phyloP scores from a whole-genome alignment of 2,113 vertebrate genomes.

The Phyllopteryx taeniolatus region DNA sequence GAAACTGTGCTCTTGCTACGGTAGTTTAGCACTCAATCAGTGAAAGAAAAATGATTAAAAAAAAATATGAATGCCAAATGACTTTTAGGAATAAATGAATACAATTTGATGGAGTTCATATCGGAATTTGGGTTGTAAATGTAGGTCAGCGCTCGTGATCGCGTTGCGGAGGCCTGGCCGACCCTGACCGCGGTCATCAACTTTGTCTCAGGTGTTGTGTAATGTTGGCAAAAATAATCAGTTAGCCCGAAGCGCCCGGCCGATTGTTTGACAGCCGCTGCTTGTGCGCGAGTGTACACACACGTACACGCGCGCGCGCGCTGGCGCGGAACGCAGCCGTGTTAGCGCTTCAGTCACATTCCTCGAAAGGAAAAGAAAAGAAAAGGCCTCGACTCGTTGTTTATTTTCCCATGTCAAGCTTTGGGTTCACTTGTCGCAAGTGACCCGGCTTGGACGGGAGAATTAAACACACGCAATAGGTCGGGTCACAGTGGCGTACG shows the following conservation, averaged over 20 bases:
- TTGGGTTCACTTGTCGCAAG: conserved; percentile 14
- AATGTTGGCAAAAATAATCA: conserved; percentile 16
- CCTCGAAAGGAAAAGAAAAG: background rate
- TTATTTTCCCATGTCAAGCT: conserved; percentile 30
- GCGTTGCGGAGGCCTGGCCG: background rate
- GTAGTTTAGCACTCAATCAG: too few relatives aligned
- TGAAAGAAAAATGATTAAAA: too few relatives aligned
- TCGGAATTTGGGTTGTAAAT: background rate
- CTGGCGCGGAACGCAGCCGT: background rate
- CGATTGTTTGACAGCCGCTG: conserved; percentile 11
- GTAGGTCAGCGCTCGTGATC: background rate
- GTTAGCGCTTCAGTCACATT: background rate
- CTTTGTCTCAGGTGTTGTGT: conserved; percentile 3
- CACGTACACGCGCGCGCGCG: too few relatives aligned
- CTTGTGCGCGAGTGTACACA: background rate
- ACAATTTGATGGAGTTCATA: too few relatives aligned
- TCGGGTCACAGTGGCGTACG: background rate
- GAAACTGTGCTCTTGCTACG: too few relatives aligned
- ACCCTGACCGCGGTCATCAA: background rate
- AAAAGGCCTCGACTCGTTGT: conserved; percentile 6
- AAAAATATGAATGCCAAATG: too few relatives aligned
- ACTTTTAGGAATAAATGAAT: too few relatives aligned
- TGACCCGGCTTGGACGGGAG: conserved; percentile 24
- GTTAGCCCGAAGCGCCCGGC: conserved; percentile 6
- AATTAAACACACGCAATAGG: conserved; percentile 18